Evolutionary conservation across 2,797 vertebrate species (phyloP), one percentile per base, ranked within the genome.

Genomic region (Spinus pinus): DNA sequence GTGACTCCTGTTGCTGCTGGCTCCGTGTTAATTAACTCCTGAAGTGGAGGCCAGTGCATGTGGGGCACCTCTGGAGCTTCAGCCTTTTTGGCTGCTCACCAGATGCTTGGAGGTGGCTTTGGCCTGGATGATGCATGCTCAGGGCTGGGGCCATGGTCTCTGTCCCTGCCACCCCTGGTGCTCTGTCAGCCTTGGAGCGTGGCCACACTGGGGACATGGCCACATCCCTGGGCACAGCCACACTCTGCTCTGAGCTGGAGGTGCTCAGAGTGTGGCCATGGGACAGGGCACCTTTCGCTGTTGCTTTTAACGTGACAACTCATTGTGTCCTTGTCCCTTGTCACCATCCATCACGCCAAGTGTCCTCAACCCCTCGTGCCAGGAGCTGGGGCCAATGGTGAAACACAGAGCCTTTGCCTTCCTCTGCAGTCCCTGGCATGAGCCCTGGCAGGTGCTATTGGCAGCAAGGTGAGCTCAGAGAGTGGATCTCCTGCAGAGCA

Each of bases 21-120:
- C 64, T 90, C 57, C 2, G 2, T 90, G 73, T 93, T 96, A 93
- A 97, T 95, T 89, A 95, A 92, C 83, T 77, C 70, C 87, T 91
- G 66, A 37, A 70, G 89, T 5, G 71, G 33, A 75, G 56, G 70
- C 69, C 7, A 31, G 24, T 2, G 35, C 94, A 56, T 12, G 22
- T 31, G 47, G 66, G 65, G 41, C 90, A 42, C 31, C 42, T 14
- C 17, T 6, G 7, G 7, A 86, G 66, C 58, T 46, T 53, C 77
- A 49, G 61, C 14, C 37, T 27, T 66, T 44, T 70, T 2, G 1
- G 75, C 85, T 39, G 79, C 58, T 85, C 56, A 42, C 28, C 53
- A 57, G 69, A 2, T 78, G 57, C 51, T 86, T 50, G 15, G 12
- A 19, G 53, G 69, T 62, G 6, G 1, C 50, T 78, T 46, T 1